Evolutionary conservation across 2,888 invertebrate genomes (phyloP).

Genomic region (Epirrhoe alternata): DNA sequence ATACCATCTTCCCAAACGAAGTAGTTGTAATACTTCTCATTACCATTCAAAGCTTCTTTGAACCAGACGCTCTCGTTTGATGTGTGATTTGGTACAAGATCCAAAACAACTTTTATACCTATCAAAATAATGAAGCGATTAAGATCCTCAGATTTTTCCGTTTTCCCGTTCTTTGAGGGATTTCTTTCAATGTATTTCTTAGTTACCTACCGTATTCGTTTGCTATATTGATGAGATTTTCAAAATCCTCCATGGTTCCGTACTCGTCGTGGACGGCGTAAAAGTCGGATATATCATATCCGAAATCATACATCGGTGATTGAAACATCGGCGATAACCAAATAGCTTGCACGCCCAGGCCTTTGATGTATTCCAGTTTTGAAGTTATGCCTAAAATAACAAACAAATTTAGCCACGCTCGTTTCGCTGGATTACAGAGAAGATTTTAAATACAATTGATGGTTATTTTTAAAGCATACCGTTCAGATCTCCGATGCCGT

Average conservation of each 20-base stretch:
- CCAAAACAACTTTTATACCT: conserved; percentile 86
- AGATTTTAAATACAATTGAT: neutral
- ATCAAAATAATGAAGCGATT: conserved; percentile 35
- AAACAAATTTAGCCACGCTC: conserved; percentile 22
- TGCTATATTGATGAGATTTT: conserved; percentile 80
- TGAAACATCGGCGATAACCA: conserved; percentile 91
- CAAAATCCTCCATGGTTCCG: conserved; percentile 90
- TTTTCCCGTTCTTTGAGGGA: conserved; percentile 2
- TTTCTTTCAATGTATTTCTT: neutral
- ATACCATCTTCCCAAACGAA: conserved; percentile 89
- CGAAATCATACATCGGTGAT: conserved; percentile 92
- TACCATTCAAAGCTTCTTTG: conserved; percentile 86
- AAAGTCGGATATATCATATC: conserved; percentile 91
- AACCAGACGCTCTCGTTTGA: conserved; percentile 95
- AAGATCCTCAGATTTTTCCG: conserved; percentile 13
- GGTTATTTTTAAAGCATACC: conserved; percentile 60
- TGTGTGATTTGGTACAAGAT: conserved; percentile 90
- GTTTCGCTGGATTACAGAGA: conserved; percentile 6
- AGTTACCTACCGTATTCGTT: conserved; percentile 71
- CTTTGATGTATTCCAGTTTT: conserved; percentile 87
- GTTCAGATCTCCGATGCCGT: conserved; percentile 88
- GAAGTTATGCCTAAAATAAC: conserved; percentile 83
- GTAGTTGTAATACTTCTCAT: conserved; percentile 88
- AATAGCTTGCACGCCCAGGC: conserved; percentile 87
- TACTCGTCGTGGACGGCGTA: conserved; percentile 88